A percentile compares a stretch with the other conserved stretches of the same genome.
These are phyloP conservation scores for Stramonita haemastoma DNA, from an alignment of 2,888 invertebrate species.

Conservation along the genomic window DNA sequence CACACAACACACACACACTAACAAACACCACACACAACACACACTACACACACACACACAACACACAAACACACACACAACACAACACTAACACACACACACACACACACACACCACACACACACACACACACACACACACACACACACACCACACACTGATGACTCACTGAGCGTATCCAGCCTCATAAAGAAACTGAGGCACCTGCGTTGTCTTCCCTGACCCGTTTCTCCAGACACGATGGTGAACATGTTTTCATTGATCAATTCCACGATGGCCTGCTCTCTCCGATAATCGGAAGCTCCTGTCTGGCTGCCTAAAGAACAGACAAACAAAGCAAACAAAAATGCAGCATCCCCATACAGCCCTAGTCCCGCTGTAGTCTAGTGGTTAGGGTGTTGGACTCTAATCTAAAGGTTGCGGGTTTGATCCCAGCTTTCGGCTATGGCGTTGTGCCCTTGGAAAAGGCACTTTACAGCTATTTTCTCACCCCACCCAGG, in stretches of 20 bases:
- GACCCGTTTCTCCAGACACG: conserved; percentile 93
- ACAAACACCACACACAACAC: neutral
- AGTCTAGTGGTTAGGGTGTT: too few relatives aligned
- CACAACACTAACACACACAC: neutral
- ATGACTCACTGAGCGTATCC: conserved; percentile 85
- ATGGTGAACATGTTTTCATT: conserved; percentile 89
- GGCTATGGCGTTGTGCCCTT: too few relatives aligned
- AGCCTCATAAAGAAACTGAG: conserved; percentile 98
- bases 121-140: neutral
- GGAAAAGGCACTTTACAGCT: too few relatives aligned
- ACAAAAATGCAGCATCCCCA: too few relatives aligned
- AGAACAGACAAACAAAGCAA: conserved; percentile 26
- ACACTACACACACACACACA: too few relatives aligned
- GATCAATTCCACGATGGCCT: conserved; percentile 94
- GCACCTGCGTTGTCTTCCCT: conserved; percentile 99
- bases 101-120: neutral
- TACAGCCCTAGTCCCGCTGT: too few relatives aligned
- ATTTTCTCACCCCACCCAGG: too few relatives aligned
- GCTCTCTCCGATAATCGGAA: conserved; percentile 87
- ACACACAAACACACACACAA: neutral
- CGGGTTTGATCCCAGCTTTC: too few relatives aligned
- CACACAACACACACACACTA: too few relatives aligned
- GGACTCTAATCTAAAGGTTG: too few relatives aligned
- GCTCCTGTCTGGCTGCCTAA: conserved; percentile 86
- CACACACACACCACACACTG: neutral